Conservation (phyloP, 2,888 invertebrate genomes). For the Xylocampa areola region DNA sequence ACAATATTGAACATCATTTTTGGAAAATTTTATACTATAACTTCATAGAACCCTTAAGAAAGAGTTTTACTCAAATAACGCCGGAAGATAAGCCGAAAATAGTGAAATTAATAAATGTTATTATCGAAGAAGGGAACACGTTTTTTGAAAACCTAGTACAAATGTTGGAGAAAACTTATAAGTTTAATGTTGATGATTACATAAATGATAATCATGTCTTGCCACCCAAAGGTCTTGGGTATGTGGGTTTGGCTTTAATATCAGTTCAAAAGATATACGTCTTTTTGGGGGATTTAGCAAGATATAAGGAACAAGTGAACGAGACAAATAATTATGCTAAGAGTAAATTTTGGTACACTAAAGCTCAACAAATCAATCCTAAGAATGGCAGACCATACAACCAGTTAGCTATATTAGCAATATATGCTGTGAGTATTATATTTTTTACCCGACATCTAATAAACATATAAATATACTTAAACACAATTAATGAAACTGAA, state of each 20-base stretch:
- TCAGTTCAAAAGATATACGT: conserved; percentile 96
- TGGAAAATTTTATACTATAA: conserved; percentile 97
- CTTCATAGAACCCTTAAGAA: conserved; percentile 95
- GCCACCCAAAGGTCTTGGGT: conserved; percentile 91
- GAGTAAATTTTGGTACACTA: conserved; percentile 95
- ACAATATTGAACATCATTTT: conserved; percentile 96
- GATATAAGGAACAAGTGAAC: conserved; percentile 96
- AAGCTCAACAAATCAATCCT: conserved; percentile 97
- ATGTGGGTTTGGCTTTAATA: conserved; percentile 93
- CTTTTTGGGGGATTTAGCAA: conserved; percentile 97
- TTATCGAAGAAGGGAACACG: conserved; percentile 94
- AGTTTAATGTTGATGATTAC: conserved; percentile 92
- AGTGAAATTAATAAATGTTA: conserved; percentile 91
- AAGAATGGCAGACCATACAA: conserved; percentile 98
- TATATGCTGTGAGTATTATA: conserved; percentile 92
- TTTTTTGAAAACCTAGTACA: conserved; percentile 94
- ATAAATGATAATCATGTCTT: conserved; percentile 90
- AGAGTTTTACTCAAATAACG: conserved; percentile 90
- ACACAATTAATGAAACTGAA: conserved; percentile 1
- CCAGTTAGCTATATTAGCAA: conserved; percentile 97
- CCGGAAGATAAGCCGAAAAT: conserved; percentile 91
- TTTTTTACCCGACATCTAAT: no score
- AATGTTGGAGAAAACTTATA: conserved; percentile 93
- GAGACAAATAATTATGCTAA: conserved; percentile 94
- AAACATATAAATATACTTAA: neutral